A percentile compares a stretch with the other conserved stretches of the same genome.
Conservation (phyloP, 2,888 invertebrate genomes). For the Trisateles emortualis region DNA sequence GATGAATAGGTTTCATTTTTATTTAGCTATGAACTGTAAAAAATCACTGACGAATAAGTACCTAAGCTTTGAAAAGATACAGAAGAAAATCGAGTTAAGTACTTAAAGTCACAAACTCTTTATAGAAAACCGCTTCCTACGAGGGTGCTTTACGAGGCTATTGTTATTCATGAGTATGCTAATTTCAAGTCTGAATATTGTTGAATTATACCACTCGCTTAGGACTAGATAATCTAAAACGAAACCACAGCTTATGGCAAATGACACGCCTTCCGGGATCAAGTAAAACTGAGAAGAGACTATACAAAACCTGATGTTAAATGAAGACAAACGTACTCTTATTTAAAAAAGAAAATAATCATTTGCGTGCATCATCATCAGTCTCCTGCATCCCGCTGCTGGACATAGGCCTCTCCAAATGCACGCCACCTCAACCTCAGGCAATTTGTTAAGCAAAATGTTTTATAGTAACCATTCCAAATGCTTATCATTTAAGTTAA, state of each 20-base stretch:
- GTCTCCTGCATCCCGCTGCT: too few species aligned
- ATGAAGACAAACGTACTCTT: too few species aligned
- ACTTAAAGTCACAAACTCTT: constrained; percentile 30
- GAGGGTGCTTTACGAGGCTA: constrained; percentile 28
- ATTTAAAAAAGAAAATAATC: too few species aligned
- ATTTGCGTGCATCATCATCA: too few species aligned
- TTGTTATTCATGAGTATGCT: constrained; percentile 42
- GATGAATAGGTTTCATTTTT: constrained; percentile 1
- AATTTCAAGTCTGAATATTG: constrained; percentile 37
- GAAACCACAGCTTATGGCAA: neutral
- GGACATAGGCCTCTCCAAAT: too few species aligned
- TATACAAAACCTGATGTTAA: too few species aligned
- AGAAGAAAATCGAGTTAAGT: constrained; percentile 16
- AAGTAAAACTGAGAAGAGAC: too few species aligned
- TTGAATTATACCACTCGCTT: constrained; percentile 20
- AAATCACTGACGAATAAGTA: neutral
- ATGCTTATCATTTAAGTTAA: constrained; percentile 9
- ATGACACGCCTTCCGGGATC: neutral
- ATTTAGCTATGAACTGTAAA: constrained; percentile 1
- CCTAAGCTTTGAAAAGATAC: neutral
- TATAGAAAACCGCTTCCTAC: constrained; percentile 32
- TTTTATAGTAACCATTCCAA: constrained; percentile 1
- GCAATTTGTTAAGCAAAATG: too few species aligned
- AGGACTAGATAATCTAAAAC: constrained; percentile 27
- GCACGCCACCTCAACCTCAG: too few species aligned